Base-by-base conservation (phyloP, 2,113 vertebrate genomes). In the Natator depressus region DNA sequence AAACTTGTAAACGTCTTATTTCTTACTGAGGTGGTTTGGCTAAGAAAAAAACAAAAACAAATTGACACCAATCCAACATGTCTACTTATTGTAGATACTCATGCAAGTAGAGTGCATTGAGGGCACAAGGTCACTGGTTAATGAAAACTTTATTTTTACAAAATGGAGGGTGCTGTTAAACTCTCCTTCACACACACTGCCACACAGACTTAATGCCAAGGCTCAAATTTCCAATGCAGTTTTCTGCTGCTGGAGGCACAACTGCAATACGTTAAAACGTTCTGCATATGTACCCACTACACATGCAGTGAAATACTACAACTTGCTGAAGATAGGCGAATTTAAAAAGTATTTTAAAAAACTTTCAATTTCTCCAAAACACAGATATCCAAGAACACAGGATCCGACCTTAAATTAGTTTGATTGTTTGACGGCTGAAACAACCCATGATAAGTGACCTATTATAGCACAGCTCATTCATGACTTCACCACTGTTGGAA, bases 141-240 rank as follows among this genome's bases (percentile, higher is more conserved):
- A 0, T 31, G 38, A 53, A 31, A 62, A 62, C 29, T 62, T 13
- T 31, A 59, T 35, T 62, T 57, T 27, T 14, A 4, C 0, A 16
- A 11, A 75, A n/a, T 0, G 3, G 4, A 83, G n/a, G 59, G 29
- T 35, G 59, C 59, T 14, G 12, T 62, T 62, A 35, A 62, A 31
- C 59, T 31, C 31, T 62, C 29, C 14, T 31, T 16, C 59, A 14
- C 29, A 31, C 0, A n/a, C 12, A n/a, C 54, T 53, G 1, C n/a
- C 29, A 27, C 31, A 54, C 51, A 50, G 0, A 0, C 35, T 5
- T 59, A 82, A 14, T 10, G 16, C 35, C 46, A 42, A 2, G 0
- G 27, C 12, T 57, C 35, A 75, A 69, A 8, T 1, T 8, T 38
- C 17, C 19, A 35, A 27, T 65, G 47, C n/a, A 80, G 1, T 54